These are phyloP conservation scores for Drosophila setosimentum DNA, from an alignment of 2,888 invertebrate genomes.

Conservation along the genomic window DNA sequence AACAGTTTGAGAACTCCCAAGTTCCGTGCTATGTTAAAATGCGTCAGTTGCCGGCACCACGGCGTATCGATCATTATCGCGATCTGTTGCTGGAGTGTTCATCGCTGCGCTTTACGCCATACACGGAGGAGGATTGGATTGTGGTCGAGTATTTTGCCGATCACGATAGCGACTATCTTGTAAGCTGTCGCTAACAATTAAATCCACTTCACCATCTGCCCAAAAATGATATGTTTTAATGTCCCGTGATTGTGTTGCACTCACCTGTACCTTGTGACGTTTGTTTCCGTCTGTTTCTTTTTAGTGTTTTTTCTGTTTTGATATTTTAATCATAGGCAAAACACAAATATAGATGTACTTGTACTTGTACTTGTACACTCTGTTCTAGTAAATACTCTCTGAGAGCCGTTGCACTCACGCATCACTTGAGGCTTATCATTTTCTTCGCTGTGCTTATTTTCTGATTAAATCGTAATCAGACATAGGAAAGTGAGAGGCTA, in stretches of 20 bases:
- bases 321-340: background rate
- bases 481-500: conserved; percentile 29
- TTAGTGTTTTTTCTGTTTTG: background rate
- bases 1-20: conserved; percentile 74
- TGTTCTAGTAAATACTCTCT: conserved; percentile 17
- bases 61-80: conserved; percentile 62
- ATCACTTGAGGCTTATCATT: conserved; percentile 36
- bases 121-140: conserved; percentile 81
- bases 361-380: background rate
- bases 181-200: conserved; percentile 60
- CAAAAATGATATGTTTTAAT: conserved; percentile 5
- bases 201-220: conserved; percentile 1
- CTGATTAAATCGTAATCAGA: conserved; percentile 27
- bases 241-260: conserved; percentile 3
- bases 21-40: conserved; percentile 80
- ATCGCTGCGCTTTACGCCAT: conserved; percentile 61
- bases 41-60: conserved; percentile 73
- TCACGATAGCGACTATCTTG: conserved; percentile 83
- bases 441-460: conserved; percentile 21
- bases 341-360: background rate
- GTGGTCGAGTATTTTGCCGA: conserved; percentile 82
- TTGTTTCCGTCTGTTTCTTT: background rate
- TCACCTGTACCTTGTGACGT: conserved; percentile 7
- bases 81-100: conserved; percentile 73
- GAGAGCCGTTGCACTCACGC: conserved; percentile 19